Percentiles rank a stretch among this genome's conserved stretches.
phyloP scores from a whole-genome alignment of 2,797 vertebrate species.

The Macroramphosus scolopax region DNA sequence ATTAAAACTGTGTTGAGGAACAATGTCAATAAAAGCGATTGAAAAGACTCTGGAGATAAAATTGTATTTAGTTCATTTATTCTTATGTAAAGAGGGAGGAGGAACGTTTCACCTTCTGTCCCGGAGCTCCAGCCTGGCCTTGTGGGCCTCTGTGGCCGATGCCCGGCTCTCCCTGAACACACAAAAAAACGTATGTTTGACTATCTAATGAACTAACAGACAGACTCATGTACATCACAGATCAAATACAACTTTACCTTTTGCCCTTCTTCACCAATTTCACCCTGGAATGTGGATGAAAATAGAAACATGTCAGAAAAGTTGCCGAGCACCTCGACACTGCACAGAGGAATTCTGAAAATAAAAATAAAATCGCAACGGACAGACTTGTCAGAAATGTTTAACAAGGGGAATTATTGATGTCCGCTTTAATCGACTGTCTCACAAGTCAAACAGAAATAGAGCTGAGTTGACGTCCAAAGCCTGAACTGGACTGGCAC shows the following conservation, averaged over 20 bases:
- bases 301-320: constrained; percentile 17
- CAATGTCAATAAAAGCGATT: constrained; percentile 46
- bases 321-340: constrained; percentile 1
- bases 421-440: constrained; percentile 64
- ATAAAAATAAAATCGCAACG: constrained; percentile 11
- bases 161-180: constrained; percentile 86
- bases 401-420: constrained; percentile 71
- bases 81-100: neutral
- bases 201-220: too few species aligned
- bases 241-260: constrained; percentile 78
- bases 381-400: constrained; percentile 35
- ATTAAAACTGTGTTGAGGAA: constrained; percentile 50
- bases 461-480: constrained; percentile 71
- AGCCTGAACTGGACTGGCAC: constrained; percentile 44
- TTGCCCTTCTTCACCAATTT: constrained; percentile 84
- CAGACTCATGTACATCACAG: too few species aligned
- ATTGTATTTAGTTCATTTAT: neutral
- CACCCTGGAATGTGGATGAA: constrained; percentile 68
- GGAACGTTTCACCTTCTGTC: constrained; percentile 78
- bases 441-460: constrained; percentile 60
- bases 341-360: constrained; percentile 33
- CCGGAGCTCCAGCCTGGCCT: constrained; percentile 86
- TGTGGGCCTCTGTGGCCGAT: constrained; percentile 84
- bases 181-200: constrained; percentile 10
- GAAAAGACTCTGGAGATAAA: constrained; percentile 6